Percentiles rank a stretch among this genome's conserved stretches.
These are phyloP conservation scores for Peromyscus aztecus DNA, from an alignment of 2,797 vertebrate genomes.

Conservation along the genomic window DNA sequence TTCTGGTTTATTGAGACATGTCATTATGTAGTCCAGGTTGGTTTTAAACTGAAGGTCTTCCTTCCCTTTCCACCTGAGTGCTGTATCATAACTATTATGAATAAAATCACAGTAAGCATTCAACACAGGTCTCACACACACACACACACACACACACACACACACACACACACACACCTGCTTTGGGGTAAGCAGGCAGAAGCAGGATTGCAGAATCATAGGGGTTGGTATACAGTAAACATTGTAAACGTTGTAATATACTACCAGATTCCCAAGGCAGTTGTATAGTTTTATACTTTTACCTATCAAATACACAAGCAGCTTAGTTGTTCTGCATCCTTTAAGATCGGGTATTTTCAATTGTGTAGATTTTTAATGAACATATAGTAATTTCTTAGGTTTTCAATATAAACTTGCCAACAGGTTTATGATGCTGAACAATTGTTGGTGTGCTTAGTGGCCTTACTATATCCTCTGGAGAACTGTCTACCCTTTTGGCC, in stretches of 20 bases:
- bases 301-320: not conserved
- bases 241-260: not conserved
- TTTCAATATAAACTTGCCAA: not conserved
- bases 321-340: not conserved
- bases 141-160: not conserved
- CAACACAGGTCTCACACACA: not conserved
- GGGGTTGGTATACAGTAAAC: not conserved
- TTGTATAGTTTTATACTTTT: not conserved
- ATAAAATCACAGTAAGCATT: not conserved
- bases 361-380: slow-evolving; percentile 2
- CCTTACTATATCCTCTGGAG: not conserved
- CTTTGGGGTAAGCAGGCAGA: not conserved
- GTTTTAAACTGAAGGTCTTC: not conserved
- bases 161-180: not conserved
- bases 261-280: not conserved
- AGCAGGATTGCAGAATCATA: not conserved
- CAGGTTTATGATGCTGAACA: not conserved
- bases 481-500: not conserved
- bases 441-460: not conserved
- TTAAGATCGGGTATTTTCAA: not conserved
- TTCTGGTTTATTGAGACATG: not conserved
- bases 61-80: not conserved
- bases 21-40: too few relatives aligned
- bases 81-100: not conserved
- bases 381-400: not conserved